These are phyloP conservation scores for Torymus tubicola DNA, from an alignment of 2,888 invertebrate species.

Conservation along the genomic window DNA sequence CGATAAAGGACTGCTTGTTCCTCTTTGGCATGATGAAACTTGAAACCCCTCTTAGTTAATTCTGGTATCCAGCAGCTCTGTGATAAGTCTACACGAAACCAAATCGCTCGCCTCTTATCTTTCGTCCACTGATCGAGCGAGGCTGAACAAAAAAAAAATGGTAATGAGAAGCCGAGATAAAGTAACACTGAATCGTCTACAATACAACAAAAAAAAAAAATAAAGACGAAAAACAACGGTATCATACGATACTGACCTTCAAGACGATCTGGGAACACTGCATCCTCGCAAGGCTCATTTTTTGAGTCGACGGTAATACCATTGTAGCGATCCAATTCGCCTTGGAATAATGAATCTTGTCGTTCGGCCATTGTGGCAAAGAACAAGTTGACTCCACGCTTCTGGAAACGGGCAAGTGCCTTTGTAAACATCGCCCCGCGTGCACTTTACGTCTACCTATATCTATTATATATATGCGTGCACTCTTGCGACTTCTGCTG, in stretches of 20 bases:
- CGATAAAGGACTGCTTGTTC: constrained; percentile 88
- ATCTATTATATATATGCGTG: too few species aligned
- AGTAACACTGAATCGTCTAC: too few species aligned
- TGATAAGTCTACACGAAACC: constrained; percentile 87
- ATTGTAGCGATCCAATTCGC: constrained; percentile 82
- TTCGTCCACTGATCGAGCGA: constrained; percentile 84
- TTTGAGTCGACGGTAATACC: constrained; percentile 85
- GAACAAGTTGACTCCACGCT: constrained; percentile 21
- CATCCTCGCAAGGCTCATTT: constrained; percentile 78
- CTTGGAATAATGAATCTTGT: constrained; percentile 73
- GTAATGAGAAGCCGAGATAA: too few species aligned
- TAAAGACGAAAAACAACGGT: too few species aligned
- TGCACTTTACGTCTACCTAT: background rate
- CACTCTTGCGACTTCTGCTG: too few species aligned
- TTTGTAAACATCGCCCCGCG: constrained; percentile 41
- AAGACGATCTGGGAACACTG: constrained; percentile 79
- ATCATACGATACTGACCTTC: constrained; percentile 76
- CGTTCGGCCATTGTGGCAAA: constrained; percentile 59
- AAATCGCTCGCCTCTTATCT: constrained; percentile 83
- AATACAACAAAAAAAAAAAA: too few species aligned
- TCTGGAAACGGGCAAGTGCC: constrained; percentile 10
- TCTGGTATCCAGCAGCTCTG: constrained; percentile 87
- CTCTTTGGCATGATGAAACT: constrained; percentile 90
- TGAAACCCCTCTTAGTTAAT: constrained; percentile 87
- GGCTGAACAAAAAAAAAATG: constrained; percentile 76